Conservation (phyloP, 2,888 invertebrate genomes). For the Zelleria hepariella region DNA sequence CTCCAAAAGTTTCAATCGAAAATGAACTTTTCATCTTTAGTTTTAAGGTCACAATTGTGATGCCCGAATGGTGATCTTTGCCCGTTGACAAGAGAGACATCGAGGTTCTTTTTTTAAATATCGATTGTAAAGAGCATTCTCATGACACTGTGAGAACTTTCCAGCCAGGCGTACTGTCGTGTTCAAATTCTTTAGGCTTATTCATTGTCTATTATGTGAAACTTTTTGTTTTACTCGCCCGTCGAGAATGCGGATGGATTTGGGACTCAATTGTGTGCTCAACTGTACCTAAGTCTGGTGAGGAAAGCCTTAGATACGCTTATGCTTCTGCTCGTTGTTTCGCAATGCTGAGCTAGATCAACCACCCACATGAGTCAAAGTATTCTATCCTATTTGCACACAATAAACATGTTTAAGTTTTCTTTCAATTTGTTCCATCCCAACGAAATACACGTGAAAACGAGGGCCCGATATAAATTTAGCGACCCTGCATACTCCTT, state of each 20-base stretch:
- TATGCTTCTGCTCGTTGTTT: no score
- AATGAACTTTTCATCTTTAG: constrained; percentile 20
- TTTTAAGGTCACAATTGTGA: constrained; percentile 18
- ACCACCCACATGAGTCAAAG: no score
- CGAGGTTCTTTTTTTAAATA: constrained; percentile 67
- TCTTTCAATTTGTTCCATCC: no score
- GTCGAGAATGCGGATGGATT: not conserved
- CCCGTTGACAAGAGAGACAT: constrained; percentile 71
- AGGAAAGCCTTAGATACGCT: no score
- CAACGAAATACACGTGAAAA: no score
- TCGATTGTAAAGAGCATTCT: constrained; percentile 70
- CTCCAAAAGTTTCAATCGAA: constrained; percentile 17
- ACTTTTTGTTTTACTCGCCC: not conserved
- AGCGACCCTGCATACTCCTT: no score
- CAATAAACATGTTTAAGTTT: no score
- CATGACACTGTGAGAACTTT: constrained; percentile 66
- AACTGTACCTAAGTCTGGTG: no score
- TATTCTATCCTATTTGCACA: no score
- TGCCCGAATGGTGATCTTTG: constrained; percentile 42
- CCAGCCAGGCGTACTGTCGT: constrained; percentile 19
- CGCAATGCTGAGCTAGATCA: no score
- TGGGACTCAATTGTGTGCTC: not conserved
- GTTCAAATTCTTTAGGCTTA: constrained; percentile 1
- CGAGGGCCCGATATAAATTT: no score
- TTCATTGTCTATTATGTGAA: not conserved